These are phyloP conservation scores for Labeo rohita DNA, from an alignment of 2,113 vertebrate species.

Conservation along the genomic window DNA sequence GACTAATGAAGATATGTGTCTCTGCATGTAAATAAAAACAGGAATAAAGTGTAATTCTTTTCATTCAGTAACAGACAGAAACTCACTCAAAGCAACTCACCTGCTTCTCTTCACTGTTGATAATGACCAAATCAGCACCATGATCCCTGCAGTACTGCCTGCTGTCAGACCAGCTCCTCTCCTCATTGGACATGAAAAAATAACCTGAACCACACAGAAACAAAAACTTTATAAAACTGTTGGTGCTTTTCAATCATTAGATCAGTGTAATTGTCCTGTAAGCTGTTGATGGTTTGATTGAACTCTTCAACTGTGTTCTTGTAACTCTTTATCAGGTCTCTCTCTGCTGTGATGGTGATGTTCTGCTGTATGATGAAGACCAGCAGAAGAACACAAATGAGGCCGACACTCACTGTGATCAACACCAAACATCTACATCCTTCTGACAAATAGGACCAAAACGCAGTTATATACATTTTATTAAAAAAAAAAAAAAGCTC, in stretches of 20 bases:
- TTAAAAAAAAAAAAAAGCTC: too few species aligned
- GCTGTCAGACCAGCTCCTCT: not conserved
- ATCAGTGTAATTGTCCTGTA: too few species aligned
- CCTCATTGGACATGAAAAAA: not conserved
- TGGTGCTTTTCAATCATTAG: too few species aligned
- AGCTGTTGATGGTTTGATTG: too few species aligned
- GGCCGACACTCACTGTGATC: not conserved
- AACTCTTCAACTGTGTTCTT: too few species aligned
- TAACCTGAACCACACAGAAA: not conserved
- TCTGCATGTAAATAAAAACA: not conserved
- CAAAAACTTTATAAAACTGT: too few species aligned
- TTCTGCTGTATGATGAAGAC: not conserved
- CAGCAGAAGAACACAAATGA: conserved; percentile 16
- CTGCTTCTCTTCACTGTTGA: conserved; percentile 23
- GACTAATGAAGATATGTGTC: not conserved
- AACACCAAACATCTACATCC: not conserved
- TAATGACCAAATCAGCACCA: not conserved
- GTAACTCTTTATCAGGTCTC: too few species aligned
- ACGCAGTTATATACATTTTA: too few species aligned
- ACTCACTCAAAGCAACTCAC: too few species aligned
- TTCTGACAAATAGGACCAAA: not conserved
- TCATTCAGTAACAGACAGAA: too few species aligned
- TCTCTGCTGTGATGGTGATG: too few species aligned
- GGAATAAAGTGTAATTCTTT: not conserved
- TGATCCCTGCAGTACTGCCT: conserved; percentile 2